Evolutionary conservation across 2,113 vertebrate genomes (phyloP).

Genomic region (Rutilus rutilus): DNA sequence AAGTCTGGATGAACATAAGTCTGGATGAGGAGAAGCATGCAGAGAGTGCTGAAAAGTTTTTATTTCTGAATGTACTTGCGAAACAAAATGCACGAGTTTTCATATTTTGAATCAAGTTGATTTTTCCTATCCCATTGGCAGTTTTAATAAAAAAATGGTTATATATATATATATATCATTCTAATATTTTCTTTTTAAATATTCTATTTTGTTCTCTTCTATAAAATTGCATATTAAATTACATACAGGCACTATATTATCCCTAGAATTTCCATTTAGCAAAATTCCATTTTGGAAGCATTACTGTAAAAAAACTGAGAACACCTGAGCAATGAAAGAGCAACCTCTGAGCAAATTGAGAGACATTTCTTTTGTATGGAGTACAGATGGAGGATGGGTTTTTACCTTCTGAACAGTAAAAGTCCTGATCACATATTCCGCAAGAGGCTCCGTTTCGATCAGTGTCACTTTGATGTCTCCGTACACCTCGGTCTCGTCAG

Average conservation of each 20-base stretch:
- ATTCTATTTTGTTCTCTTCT: neutral
- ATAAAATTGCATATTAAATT: neutral
- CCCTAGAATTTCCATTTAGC: too few species aligned
- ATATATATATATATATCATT: too few species aligned
- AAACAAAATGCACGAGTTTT: neutral
- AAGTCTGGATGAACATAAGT: neutral
- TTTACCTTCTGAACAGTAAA: constrained; percentile 97
- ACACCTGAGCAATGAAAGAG: neutral
- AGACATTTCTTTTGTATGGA: neutral
- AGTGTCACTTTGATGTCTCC: constrained; percentile 96
- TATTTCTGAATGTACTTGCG: neutral
- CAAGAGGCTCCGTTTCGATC: constrained; percentile 94
- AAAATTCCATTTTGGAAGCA: neutral
- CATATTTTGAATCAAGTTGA: neutral
- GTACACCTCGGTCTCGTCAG: constrained; percentile 94
- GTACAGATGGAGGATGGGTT: neutral
- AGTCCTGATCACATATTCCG: constrained; percentile 95
- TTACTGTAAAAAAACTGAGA: neutral
- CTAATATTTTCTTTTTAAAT: neutral
- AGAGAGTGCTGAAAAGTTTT: neutral
- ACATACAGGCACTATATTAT: neutral
- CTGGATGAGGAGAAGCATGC: neutral
- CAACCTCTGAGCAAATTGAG: neutral
- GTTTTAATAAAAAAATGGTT: too few species aligned
- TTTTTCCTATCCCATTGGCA: neutral